Evolutionary conservation across 2,888 invertebrate genomes (phyloP), one percentile per base, ranked within the genome.

Genomic region (Lasius fuliginosus): DNA sequence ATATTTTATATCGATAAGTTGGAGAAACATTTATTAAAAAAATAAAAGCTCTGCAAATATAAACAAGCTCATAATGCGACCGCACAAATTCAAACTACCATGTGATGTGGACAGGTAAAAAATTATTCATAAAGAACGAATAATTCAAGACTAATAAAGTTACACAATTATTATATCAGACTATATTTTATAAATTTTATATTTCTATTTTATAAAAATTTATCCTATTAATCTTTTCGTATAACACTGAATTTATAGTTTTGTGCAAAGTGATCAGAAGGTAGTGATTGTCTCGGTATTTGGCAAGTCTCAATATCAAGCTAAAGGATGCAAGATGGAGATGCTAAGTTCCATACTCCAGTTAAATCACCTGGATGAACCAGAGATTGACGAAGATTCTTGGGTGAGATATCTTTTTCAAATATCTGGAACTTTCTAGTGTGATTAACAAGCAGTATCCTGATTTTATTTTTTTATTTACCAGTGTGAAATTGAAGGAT

Each of bases 251-350:
- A 67, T 90, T 90, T 64, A 53, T 79, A 94, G 94, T 65, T 90
- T 94, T 69, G n/a, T 88, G n/a, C 90, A 91, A 36, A 81, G 83
- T 3, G 93, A 94, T 42, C 92, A 92, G 76, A 96, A 97, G 91
- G 96, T 97, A 53, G 96, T 97, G 9, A 96, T 97, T 2, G 96
- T 97, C 12, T 97, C 97, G 12, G 95, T 97, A 33, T 96, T 97
- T 90, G 97, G 97, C 12, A 97, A 97, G 94, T 96, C 97, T 40
- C 96, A 96, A 0, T 96, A 96, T 92, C 95, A 96, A 91, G 96
- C 96, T 60, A 94, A 94, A 90, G 96, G 97, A 84, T 96, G 97
- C 91, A 97, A 97, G 95, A 96, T 96, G 68, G 96, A 96, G 88
- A 94, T 95, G 93, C 88, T 95, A n/a, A 93, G 93, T 85, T 92